Evolutionary conservation across 2,113 vertebrate species (phyloP).

Genomic region (Podarcis raffonei): DNA sequence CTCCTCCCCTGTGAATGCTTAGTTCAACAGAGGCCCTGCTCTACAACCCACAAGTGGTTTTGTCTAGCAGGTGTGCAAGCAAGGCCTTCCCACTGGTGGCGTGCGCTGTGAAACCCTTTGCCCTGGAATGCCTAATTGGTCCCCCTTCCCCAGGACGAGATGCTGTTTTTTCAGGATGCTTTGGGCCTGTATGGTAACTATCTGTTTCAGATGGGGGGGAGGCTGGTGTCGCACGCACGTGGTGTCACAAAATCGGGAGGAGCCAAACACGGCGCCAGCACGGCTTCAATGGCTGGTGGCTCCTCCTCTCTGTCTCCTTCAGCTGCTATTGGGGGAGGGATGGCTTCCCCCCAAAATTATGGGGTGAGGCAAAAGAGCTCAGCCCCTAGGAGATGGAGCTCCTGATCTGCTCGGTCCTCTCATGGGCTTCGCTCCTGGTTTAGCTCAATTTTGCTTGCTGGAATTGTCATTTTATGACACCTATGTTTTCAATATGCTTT

Average conservation of each 20-base stretch:
- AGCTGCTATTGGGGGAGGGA: too few species aligned
- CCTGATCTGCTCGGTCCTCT: too few species aligned
- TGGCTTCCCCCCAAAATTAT: too few species aligned
- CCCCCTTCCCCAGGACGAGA: not conserved
- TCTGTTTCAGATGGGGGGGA: too few species aligned
- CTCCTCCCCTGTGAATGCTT: not conserved
- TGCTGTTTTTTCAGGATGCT: not conserved
- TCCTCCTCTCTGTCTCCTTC: too few species aligned
- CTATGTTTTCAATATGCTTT: too few species aligned
- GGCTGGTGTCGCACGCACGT: too few species aligned
- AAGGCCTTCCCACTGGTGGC: not conserved
- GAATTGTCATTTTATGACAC: not conserved
- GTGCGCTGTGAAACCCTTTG: not conserved
- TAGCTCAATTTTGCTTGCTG: not conserved
- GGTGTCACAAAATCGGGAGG: too few species aligned
- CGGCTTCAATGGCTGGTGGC: too few species aligned
- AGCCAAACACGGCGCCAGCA: too few species aligned
- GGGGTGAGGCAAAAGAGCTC: too few species aligned
- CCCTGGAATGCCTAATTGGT: not conserved
- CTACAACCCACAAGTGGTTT: not conserved
- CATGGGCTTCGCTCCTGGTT: not conserved
- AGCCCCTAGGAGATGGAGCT: too few species aligned
- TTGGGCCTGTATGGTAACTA: not conserved
- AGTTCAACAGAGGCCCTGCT: not conserved
- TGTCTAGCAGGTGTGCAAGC: not conserved